Base-by-base conservation (phyloP, 2,797 vertebrate species). In the Sitta carolinensis region DNA sequence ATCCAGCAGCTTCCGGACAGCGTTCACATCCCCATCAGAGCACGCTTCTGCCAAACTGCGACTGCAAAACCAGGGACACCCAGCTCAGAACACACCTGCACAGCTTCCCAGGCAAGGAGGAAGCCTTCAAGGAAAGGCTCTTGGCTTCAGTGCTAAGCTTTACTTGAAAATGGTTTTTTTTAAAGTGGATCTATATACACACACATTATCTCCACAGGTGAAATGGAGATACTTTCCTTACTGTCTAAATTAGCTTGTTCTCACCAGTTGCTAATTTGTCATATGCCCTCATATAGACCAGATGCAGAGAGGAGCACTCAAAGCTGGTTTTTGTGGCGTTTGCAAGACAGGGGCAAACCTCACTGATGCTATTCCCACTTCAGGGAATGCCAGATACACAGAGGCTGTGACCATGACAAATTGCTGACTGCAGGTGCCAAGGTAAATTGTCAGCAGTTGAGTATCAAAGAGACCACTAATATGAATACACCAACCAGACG, bases 11-110 rank as follows among this genome's bases (percentile, higher is more conserved):
- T 99, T 99, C 95, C 99, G 98, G 77, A 99, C 99, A 25, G 99
- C 99, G 92, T 99, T 99, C 69, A 99, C 99, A 96, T 99, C 99
- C 81, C 99, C 99, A 93, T 99, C 99, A 5, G 99, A 99, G 97
- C 99, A 99, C 70, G 99, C 99, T 97, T 99, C 99, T 86, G 99
- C 99, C 98, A 99, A 98, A 98, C 99, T 99, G 98, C 99, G 99
- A 98, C 99, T 99, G 97, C 97, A 99, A 99, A 97, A 36, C 36
- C 36, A 36, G 36, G 36, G 8, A 36, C 36, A 36, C 36, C 36
- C 36, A 36, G 81, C 51, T 67, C 29, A 62, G 57, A 34, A 63
- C 3, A 80, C 67, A 38, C n/a, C 52, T 69, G 64, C 36, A 11
- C 4, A 26, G 18, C n/a, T 16, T 42, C 32, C 75, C 36, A 45